Evolutionary conservation across 2,888 invertebrate genomes (phyloP).

Genomic region (Zonitis immaculata): DNA sequence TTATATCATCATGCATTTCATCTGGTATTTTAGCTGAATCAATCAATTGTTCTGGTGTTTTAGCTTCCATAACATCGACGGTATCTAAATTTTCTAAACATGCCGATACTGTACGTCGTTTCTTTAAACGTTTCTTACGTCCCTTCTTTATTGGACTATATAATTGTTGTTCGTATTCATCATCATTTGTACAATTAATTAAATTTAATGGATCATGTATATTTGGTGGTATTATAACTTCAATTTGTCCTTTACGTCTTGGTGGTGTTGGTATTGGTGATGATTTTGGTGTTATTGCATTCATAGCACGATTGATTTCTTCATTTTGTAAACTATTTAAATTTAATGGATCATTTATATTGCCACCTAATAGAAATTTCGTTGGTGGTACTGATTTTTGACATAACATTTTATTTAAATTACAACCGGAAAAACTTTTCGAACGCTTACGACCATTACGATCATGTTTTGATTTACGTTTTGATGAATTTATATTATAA

Average conservation of each 20-base stretch:
- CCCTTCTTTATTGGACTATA: conserved; percentile 64
- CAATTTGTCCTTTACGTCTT: conserved; percentile 72
- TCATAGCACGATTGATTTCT: conserved; percentile 68
- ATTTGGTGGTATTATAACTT: conserved; percentile 87
- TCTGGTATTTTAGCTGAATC: conserved; percentile 48
- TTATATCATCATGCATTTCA: conserved; percentile 23
- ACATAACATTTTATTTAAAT: conserved; percentile 41
- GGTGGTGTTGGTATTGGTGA: conserved; percentile 86
- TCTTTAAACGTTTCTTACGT: conserved; percentile 61
- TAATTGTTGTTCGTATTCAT: conserved; percentile 75
- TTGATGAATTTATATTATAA: conserved; percentile 24
- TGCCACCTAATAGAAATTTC: conserved; percentile 90
- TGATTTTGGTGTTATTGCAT: conserved; percentile 87
- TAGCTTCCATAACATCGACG: conserved; percentile 40
- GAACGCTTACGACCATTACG: conserved; percentile 60
- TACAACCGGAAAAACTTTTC: conserved; percentile 60
- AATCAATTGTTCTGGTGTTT: conserved; percentile 42
- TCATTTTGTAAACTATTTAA: conserved; percentile 80
- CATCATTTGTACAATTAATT: conserved; percentile 72
- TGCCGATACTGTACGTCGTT: conserved; percentile 54
- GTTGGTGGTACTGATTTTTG: conserved; percentile 82
- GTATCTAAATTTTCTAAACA: conserved; percentile 29
- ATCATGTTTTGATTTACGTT: conserved; percentile 44
- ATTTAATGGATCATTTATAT: conserved; percentile 92
- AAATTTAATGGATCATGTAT: conserved; percentile 89